A percentile compares a stretch with the other conserved stretches of the same genome.
Conservation (phyloP, 2,113 vertebrate genomes). For the Furnarius figulus region DNA sequence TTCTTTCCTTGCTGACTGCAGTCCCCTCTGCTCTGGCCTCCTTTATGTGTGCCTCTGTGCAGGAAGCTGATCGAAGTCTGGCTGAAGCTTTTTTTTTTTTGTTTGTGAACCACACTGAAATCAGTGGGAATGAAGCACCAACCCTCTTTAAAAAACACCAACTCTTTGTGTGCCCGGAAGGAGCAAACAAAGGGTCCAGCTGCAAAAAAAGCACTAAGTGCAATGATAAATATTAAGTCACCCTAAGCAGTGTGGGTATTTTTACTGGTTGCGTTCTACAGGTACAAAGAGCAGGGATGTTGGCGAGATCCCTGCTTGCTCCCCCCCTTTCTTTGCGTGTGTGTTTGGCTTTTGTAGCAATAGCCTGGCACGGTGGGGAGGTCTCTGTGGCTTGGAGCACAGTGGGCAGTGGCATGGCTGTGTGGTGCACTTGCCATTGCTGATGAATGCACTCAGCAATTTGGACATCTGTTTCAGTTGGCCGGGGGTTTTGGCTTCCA, state of each 20-base stretch:
- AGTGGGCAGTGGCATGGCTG: fast-evolving
- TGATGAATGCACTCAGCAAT: background rate
- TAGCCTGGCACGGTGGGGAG: background rate
- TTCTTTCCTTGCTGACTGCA: background rate
- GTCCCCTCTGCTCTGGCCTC: background rate
- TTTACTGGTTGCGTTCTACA: background rate
- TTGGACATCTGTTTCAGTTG: background rate
- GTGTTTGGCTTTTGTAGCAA: background rate
- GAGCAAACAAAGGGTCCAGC: background rate
- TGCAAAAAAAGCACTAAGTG: background rate
- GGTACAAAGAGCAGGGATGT: fast-evolving
- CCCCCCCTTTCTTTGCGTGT: fast-evolving
- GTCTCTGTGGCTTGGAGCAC: background rate
- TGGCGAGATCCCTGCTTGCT: background rate
- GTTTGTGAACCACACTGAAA: background rate
- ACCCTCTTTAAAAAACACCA: background rate
- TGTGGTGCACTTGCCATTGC: background rate
- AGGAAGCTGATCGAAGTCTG: slow-evolving; percentile 13
- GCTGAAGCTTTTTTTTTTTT: background rate
- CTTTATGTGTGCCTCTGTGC: background rate
- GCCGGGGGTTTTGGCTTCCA: background rate
- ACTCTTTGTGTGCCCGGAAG: background rate
- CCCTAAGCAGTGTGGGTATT: background rate
- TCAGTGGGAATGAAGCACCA: background rate
- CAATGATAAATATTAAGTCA: background rate